Evolutionary conservation across 2,888 invertebrate genomes (phyloP), one percentile per base, ranked within the genome.

Genomic region (Agonopterix arenella): DNA sequence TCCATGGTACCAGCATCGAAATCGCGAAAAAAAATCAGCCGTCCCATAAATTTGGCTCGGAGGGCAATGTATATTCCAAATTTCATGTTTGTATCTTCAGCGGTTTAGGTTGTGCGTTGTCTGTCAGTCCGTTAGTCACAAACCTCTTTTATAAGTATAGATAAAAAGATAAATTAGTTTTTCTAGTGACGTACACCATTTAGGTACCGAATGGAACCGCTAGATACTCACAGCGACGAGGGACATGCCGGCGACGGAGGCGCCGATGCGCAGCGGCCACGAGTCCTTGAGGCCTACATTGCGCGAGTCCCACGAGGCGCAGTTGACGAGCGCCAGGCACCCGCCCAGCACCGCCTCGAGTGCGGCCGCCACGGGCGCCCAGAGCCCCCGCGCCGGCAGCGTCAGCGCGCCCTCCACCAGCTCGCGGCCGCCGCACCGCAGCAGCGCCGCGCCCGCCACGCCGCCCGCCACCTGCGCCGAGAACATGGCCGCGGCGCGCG

Each of bases 261-360:
- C 76, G 37, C 93, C 95, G 65, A 94, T 91, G 63, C 92, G 91
- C 52, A 94, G 75, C 52, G 94, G 83, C 61, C 91, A 89, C 0
- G 93, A 93, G 73, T 94, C 94, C 8, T 89, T 85, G 61, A 91
- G 91, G 45, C 82, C 80, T 4, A 76, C 74, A 71, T 92, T 93
- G 66, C 94, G 90, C 50, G 90, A 88, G 79, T 95, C 95, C 93
- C 94, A 94, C 49, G 93, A 83, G 8, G 92, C 92, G 71, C 93
- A 93, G 68, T 93, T 92, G 46, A 93, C 90, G 52, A 94, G 84
- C 61, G 93, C 90, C 54, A 95, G 80, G 44, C 92, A 81, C 10
- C 84, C 86, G 2, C 93, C 93, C 47, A 92, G 90, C 11, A 92
- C 65, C 44, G 90, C 90, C 80, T 95, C 95, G 52, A 92, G 82